These are phyloP conservation scores for Chamaetylas fuelleborni DNA, from an alignment of 2,113 vertebrate genomes.

Conservation along the genomic window DNA sequence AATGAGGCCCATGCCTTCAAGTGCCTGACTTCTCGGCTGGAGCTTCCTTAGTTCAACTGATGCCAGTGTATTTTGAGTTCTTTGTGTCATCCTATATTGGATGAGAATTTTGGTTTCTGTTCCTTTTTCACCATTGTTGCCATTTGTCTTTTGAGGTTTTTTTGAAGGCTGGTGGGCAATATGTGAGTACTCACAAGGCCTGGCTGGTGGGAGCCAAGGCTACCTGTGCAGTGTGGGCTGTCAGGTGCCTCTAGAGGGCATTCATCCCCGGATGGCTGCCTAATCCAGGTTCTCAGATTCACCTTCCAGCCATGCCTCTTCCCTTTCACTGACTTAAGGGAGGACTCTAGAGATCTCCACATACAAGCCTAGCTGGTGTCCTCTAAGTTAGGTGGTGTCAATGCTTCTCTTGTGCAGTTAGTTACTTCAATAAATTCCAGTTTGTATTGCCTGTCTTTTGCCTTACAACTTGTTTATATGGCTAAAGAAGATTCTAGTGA, in stretches of 20 bases:
- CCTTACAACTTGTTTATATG: neutral
- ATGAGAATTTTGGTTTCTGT: neutral
- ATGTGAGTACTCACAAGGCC: neutral
- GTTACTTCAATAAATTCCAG: neutral
- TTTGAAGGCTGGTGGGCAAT: neutral
- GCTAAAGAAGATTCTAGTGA: neutral
- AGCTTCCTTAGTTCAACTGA: neutral
- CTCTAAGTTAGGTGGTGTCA: neutral
- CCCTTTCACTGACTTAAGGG: neutral
- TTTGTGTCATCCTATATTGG: neutral
- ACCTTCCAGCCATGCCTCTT: neutral
- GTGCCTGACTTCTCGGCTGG: neutral
- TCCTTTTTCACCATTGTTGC: neutral
- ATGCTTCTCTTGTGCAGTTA: neutral
- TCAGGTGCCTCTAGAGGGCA: conserved; percentile 40
- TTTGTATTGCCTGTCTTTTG: neutral
- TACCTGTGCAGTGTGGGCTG: neutral
- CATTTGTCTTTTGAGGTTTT: neutral
- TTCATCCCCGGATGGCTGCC: neutral
- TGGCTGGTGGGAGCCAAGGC: neutral
- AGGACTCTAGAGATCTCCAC: neutral
- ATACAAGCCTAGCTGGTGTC: neutral
- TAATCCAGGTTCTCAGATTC: neutral
- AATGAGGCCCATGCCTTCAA: neutral
- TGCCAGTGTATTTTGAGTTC: neutral